Evolutionary conservation across 2,113 vertebrate genomes (phyloP).

Genomic region (Zapornia atra): DNA sequence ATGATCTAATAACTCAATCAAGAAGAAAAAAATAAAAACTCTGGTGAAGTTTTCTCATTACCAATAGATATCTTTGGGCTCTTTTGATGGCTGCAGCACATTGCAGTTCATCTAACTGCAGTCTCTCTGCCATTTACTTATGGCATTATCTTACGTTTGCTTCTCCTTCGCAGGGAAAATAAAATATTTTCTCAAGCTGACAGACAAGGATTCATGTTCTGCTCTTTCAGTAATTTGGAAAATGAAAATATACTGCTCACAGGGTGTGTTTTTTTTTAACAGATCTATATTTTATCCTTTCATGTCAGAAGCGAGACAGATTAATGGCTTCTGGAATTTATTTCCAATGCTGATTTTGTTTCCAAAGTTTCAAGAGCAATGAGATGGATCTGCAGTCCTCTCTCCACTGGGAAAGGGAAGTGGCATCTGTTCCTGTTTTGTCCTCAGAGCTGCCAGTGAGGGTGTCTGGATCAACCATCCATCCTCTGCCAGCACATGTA

Average conservation of each 20-base stretch:
- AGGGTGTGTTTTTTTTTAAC: conserved; percentile 37
- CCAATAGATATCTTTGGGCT: background rate
- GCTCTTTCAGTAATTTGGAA: conserved; percentile 66
- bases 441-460: background rate
- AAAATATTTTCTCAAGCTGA: conserved; percentile 57
- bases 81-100: background rate
- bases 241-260: conserved; percentile 60
- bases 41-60: background rate
- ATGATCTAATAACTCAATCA: background rate
- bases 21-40: background rate
- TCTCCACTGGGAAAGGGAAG: conserved; percentile 24
- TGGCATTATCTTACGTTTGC: background rate
- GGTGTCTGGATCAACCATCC: conserved; percentile 36
- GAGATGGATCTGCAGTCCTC: background rate
- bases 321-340: conserved; percentile 67
- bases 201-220: conserved; percentile 63
- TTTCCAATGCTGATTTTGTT: conserved; percentile 55
- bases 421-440: conserved; percentile 54
- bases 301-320: conserved; percentile 57
- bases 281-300: conserved; percentile 60
- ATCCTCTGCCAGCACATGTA: background rate
- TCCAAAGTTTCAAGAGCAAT: conserved; percentile 29
- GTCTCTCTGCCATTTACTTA: conserved; percentile 26
- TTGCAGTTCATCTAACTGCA: background rate
- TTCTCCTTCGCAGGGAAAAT: conserved; percentile 26